Conservation (phyloP, 1,140 invertebrate species). For the Lepidurus packardi region DNA sequence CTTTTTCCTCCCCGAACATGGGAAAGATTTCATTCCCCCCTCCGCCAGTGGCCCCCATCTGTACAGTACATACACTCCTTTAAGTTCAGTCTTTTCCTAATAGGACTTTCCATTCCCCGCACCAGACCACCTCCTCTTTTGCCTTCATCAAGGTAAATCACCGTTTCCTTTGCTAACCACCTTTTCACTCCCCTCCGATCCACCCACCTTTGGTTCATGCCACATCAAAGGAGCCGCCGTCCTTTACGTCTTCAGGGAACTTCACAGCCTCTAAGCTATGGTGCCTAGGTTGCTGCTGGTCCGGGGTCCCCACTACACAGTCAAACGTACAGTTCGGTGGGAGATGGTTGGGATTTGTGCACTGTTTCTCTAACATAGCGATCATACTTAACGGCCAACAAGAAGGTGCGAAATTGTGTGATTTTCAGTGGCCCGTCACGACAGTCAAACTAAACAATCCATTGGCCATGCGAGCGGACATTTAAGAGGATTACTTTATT, state of each 20-base stretch:
- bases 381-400: background rate
- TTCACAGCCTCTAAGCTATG: constrained; percentile 21
- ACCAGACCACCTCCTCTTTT: constrained; percentile 14
- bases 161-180: constrained; percentile 21
- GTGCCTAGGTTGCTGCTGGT: constrained; percentile 7
- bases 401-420: constrained; percentile 9
- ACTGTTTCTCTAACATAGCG: background rate
- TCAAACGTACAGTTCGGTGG: constrained; percentile 14
- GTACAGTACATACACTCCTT: background rate
- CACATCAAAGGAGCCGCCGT: constrained; percentile 20
- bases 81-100: constrained; percentile 14
- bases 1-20: background rate
- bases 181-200: constrained; percentile 6
- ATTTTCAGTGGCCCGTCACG: background rate
- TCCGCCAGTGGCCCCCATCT: background rate
- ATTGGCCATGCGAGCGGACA: background rate
- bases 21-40: background rate
- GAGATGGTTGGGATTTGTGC: constrained; percentile 17
- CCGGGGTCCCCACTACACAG: background rate
- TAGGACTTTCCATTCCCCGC: constrained; percentile 20
- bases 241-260: constrained; percentile 21
- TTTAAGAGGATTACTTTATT: background rate
- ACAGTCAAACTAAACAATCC: background rate
- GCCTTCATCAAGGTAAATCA: constrained; percentile 21
- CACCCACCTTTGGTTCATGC: constrained; percentile 20